These are phyloP conservation scores for Asobara japonica DNA, from an alignment of 1,140 invertebrate species.

Conservation along the genomic window DNA sequence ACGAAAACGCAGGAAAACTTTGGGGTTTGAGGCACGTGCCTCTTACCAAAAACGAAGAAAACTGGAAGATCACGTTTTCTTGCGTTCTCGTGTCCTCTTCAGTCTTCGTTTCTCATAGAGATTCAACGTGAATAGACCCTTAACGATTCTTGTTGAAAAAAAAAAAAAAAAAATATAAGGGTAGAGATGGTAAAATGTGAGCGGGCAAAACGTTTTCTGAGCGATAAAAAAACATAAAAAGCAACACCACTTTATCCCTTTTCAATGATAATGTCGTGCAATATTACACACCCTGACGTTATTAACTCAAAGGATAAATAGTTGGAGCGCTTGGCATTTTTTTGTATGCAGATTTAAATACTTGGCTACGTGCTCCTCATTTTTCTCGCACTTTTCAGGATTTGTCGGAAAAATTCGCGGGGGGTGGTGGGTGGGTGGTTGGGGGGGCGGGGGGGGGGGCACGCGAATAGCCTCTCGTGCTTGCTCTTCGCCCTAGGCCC, in stretches of 20 bases:
- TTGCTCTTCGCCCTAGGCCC: no score
- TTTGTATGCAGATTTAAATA: neutral
- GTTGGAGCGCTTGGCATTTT: neutral
- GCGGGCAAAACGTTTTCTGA: neutral
- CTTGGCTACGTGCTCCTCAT: no score
- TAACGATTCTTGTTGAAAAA: conserved; percentile 29
- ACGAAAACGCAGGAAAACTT: conserved; percentile 13
- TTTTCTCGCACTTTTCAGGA: no score
- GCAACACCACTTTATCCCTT: neutral
- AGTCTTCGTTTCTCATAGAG: conserved; percentile 1
- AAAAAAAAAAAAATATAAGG: neutral
- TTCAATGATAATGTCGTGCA: neutral
- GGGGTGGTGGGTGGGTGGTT: no score
- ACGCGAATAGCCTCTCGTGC: no score
- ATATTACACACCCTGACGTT: neutral
- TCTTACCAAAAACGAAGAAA: neutral
- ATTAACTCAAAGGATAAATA: neutral
- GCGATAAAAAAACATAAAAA: neutral
- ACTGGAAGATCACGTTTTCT: conserved; percentile 6
- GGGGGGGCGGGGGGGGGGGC: no score
- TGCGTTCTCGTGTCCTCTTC: conserved; percentile 1
- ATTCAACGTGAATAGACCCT: conserved; percentile 37
- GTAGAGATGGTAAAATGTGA: neutral
- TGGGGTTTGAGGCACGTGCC: conserved; percentile 16
- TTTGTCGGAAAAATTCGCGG: no score